Evolutionary conservation across 2,797 vertebrate genomes (phyloP).

Genomic region (Linurgus olivaceus): DNA sequence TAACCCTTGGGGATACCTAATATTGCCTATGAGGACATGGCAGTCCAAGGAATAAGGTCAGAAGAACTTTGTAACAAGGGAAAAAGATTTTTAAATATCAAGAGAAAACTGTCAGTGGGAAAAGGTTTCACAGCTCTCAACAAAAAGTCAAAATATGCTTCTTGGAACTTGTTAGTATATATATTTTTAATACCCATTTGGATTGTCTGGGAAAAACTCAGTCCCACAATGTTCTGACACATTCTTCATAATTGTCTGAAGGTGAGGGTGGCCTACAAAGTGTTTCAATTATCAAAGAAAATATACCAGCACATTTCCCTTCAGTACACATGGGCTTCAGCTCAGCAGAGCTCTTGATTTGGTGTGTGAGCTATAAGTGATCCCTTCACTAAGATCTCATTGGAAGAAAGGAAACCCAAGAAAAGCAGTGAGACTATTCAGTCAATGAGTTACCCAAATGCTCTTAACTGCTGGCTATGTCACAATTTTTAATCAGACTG

Average conservation of each 20-base stretch:
- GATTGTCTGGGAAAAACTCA: background rate
- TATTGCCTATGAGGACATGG: background rate
- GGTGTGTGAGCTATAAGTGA: background rate
- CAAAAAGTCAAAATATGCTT: background rate
- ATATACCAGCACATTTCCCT: background rate
- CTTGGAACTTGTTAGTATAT: background rate
- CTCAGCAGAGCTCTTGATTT: background rate
- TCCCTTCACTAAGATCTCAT: background rate
- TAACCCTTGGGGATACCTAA: background rate
- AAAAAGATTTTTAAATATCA: background rate
- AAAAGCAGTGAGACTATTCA: background rate
- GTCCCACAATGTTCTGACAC: background rate
- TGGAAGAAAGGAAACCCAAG: background rate
- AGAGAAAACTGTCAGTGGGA: constrained; percentile 8
- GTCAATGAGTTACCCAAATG: background rate
- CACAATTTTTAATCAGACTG: background rate
- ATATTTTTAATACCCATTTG: background rate
- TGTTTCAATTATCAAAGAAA: constrained; percentile 21
- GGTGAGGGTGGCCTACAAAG: background rate
- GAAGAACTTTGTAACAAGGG: background rate
- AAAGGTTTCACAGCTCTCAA: background rate
- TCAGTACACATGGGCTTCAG: background rate
- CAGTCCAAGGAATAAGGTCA: constrained; percentile 3
- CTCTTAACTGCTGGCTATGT: background rate
- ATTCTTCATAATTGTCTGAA: background rate